A percentile compares a stretch with the other conserved stretches of the same genome.
These are phyloP conservation scores for Drosophila nigrodunni DNA, from an alignment of 1,140 invertebrate species.

Conservation along the genomic window DNA sequence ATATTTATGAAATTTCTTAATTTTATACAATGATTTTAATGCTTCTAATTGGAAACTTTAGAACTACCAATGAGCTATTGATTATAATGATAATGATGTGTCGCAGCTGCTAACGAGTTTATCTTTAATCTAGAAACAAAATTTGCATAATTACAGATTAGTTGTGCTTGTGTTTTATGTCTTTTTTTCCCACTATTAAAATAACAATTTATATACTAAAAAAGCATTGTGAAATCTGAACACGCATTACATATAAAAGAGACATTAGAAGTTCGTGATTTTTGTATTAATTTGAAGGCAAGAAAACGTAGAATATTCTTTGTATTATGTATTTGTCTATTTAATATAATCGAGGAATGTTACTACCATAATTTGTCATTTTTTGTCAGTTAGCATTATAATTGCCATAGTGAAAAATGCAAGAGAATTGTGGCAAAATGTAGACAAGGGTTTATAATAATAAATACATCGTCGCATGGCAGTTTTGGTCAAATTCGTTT, in stretches of 20 bases:
- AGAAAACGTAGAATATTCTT: neutral
- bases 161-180: slow-evolving; percentile 33
- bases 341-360: neutral
- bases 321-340: slow-evolving; percentile 39
- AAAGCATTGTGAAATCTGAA: slow-evolving; percentile 62
- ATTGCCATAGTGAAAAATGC: slow-evolving; percentile 37
- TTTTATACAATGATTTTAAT: too few species aligned
- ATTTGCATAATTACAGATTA: slow-evolving; percentile 28
- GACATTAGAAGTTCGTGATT: slow-evolving; percentile 73
- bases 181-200: neutral
- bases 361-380: slow-evolving; percentile 74
- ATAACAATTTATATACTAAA: neutral
- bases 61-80: slow-evolving; percentile 4
- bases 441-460: slow-evolving; percentile 25
- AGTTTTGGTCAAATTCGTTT: slow-evolving; percentile 44
- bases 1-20: too few species aligned
- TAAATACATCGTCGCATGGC: slow-evolving; percentile 15
- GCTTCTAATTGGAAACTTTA: slow-evolving; percentile 31
- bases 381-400: slow-evolving; percentile 80
- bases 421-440: slow-evolving; percentile 25
- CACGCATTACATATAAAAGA: slow-evolving; percentile 69
- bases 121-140: slow-evolving; percentile 10
- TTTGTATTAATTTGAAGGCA: slow-evolving; percentile 51
- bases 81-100: slow-evolving; percentile 39
- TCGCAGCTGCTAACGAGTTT: slow-evolving; percentile 13